Evolutionary conservation across 2,797 vertebrate genomes (phyloP).

Genomic region (Acipenser transmontanus): DNA sequence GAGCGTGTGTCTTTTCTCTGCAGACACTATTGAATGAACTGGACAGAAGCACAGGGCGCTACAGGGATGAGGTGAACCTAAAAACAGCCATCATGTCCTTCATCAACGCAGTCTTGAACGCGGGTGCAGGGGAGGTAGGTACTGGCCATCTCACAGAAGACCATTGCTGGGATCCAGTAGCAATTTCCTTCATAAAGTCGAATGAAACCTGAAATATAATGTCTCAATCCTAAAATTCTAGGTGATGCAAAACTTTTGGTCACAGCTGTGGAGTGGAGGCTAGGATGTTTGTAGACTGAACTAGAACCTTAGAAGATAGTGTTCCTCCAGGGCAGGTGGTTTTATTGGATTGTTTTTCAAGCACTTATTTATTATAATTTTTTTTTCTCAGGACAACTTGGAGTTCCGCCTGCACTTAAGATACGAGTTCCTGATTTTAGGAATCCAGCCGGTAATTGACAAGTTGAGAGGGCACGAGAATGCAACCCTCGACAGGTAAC

Average conservation of each 20-base stretch:
- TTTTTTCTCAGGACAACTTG: conserved; percentile 75
- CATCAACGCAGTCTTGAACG: conserved; percentile 92
- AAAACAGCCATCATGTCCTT: conserved; percentile 98
- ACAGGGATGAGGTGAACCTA: conserved; percentile 89
- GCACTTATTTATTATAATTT: too few species aligned
- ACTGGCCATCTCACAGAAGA: not conserved
- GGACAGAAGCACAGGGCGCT: conserved; percentile 83
- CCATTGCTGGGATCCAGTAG: not conserved
- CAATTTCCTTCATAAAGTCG: too few species aligned
- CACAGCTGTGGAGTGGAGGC: too few species aligned
- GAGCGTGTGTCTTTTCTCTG: not conserved
- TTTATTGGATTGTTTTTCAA: too few species aligned
- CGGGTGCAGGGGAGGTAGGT: conserved; percentile 88
- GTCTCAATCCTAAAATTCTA: too few species aligned
- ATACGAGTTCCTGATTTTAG: conserved; percentile 95
- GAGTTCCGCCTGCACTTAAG: conserved; percentile 93
- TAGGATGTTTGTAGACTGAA: too few species aligned
- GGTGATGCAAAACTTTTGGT: too few species aligned
- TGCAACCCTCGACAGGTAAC: conserved; percentile 85
- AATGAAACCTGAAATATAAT: too few species aligned
- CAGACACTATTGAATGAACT: conserved; percentile 87
- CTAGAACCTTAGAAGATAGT: too few species aligned
- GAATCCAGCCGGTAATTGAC: conserved; percentile 93
- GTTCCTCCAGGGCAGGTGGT: too few species aligned
- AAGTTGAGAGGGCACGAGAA: conserved; percentile 92